Base-by-base conservation (phyloP, 2,113 vertebrate genomes). In the Stictonetta naevosa region DNA sequence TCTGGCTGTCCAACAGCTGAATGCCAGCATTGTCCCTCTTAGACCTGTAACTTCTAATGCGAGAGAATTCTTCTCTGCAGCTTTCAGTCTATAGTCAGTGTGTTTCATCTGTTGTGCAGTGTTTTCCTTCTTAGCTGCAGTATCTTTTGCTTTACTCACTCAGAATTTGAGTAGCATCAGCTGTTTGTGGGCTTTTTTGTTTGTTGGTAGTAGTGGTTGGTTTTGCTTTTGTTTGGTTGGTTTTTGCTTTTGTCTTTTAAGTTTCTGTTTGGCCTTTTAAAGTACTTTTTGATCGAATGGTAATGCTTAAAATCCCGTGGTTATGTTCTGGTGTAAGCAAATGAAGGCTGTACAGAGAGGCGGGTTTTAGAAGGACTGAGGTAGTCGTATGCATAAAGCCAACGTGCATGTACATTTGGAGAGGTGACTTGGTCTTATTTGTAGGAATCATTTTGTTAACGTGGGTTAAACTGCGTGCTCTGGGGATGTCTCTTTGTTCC, bases 201-300 rank as follows among this genome's bases (percentile, higher is more conserved):
- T 63, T 33, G 31, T 55, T 55, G 52, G 12, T 52, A 13, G 22
- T 52, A 25, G 50, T 29, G 8, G 13, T 55, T 16, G 14, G 33
- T 14, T 9, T 7, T 53, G 4, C 11, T 15, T 25, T 50, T 7
- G 22, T 5, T 13, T 50, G 42, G 11, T 23, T 28, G 12, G 28
- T 60, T 17, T 28, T 13, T 26, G 38, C 36, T 91, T 87, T 74
- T 55, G 22, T 59, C n/a, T 89, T 84, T 72, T 34, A 68, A 91
- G 44, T 90, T 93, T 83, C 53, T 68, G n/a, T 67, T 64, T 60
- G 78, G 53, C 42, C 16, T 85, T 96, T 79, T 12, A 42, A 96
- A 94, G 82, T 56, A 18, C 5, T 64, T 91, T 31, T 73, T 82
- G 46, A 38, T 14, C 79, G 62, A 85, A 64, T 42, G 33, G 23